A percentile compares a stretch with the other conserved stretches of the same genome.
Conservation (phyloP, 2,888 invertebrate species). For the Epirrita christyi region DNA sequence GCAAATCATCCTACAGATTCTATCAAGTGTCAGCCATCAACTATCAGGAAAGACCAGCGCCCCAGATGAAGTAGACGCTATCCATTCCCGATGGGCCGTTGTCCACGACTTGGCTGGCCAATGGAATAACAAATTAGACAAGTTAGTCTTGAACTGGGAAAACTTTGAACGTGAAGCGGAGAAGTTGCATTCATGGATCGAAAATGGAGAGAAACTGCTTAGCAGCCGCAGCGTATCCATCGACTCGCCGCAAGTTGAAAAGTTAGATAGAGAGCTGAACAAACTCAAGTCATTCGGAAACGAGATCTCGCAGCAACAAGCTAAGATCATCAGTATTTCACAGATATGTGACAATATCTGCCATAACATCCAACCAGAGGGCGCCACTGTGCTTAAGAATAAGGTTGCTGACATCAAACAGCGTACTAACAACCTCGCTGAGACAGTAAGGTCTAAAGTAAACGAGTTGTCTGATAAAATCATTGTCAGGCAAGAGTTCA, state of each 20-base stretch:
- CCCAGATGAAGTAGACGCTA: conserved; percentile 93
- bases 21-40: conserved; percentile 90
- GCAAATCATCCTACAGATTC: conserved; percentile 89
- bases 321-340: conserved; percentile 91
- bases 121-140: conserved; percentile 91
- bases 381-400: conserved; percentile 88
- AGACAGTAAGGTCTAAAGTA: conserved; percentile 89
- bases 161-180: conserved; percentile 91
- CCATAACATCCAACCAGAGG: conserved; percentile 91
- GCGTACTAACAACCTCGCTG: conserved; percentile 90
- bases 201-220: conserved; percentile 86
- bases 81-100: conserved; percentile 93
- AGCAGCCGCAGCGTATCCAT: conserved; percentile 85
- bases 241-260: conserved; percentile 89
- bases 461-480: conserved; percentile 93
- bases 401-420: conserved; percentile 90
- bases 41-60: conserved; percentile 90
- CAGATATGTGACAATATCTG: conserved; percentile 92
- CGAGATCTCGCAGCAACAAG: conserved; percentile 94
- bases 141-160: conserved; percentile 91
- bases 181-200: conserved; percentile 91
- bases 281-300: conserved; percentile 92
- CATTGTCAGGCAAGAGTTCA: conserved; percentile 92
- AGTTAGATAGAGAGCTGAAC: conserved; percentile 90
- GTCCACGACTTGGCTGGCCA: conserved; percentile 92